These are phyloP conservation scores for Hiodon tergisus DNA, from an alignment of 2,113 vertebrate species.

Conservation along the genomic window DNA sequence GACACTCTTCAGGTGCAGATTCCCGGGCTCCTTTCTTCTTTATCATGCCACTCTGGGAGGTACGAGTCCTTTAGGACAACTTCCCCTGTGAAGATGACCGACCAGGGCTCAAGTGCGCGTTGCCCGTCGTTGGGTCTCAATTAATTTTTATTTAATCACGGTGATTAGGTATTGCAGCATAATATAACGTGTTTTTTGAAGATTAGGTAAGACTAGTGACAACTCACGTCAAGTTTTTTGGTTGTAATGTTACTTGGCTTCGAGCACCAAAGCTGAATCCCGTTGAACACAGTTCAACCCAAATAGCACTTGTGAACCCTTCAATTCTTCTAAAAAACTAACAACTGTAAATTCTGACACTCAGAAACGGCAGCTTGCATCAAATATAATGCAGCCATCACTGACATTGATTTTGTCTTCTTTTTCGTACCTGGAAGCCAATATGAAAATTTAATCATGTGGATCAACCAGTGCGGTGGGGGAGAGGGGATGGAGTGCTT, in stretches of 20 bases:
- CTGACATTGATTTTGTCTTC: background rate
- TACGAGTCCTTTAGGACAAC: background rate
- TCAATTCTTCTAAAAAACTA: no score
- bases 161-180: no score
- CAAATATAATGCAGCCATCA: background rate
- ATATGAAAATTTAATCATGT: constrained; percentile 6
- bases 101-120: background rate
- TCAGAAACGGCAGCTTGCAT: no score
- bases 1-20: background rate
- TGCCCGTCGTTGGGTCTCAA: background rate
- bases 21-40: background rate
- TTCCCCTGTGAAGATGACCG: background rate
- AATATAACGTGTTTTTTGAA: no score
- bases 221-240: no score
- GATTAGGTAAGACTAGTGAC: no score
- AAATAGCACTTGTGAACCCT: no score
- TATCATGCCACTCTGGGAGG: background rate
- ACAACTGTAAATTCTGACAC: no score
- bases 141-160: no score
- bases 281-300: no score
- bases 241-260: no score
- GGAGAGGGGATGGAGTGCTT: background rate
- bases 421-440: background rate
- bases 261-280: no score
- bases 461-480: background rate